These are phyloP conservation scores for Prietella phreatophila DNA, from an alignment of 2,113 vertebrate genomes.

Conservation along the genomic window DNA sequence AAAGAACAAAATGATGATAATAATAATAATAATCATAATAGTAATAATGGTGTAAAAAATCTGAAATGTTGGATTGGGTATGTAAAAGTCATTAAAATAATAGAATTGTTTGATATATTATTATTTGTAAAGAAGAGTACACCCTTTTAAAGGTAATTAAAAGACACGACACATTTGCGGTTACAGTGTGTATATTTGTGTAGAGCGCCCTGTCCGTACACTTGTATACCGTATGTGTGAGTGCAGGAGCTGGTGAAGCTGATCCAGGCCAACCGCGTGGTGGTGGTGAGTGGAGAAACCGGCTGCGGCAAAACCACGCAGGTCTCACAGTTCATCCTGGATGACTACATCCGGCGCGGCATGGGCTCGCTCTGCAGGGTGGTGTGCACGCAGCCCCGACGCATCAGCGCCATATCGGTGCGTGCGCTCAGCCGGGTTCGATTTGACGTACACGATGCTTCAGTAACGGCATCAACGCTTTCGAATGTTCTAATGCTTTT, in stretches of 20 bases:
- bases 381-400: slow-evolving; percentile 91
- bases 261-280: slow-evolving; percentile 80
- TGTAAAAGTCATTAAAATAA: not conserved
- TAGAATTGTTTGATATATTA: too few species aligned
- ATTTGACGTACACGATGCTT: not conserved
- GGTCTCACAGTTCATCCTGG: slow-evolving; percentile 94
- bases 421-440: slow-evolving; percentile 53
- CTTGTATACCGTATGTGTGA: not conserved
- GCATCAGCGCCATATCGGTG: slow-evolving; percentile 97
- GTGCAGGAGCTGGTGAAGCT: slow-evolving; percentile 83
- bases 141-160: not conserved
- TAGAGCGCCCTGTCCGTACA: not conserved
- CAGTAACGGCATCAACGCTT: not conserved
- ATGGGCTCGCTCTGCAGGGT: slow-evolving; percentile 86
- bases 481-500: not conserved
- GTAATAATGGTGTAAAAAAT: too few species aligned
- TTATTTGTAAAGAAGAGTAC: not conserved
- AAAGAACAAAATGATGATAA: too few species aligned
- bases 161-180: not conserved
- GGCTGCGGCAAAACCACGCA: slow-evolving; percentile 98
- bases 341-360: slow-evolving; percentile 83
- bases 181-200: not conserved
- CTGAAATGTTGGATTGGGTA: too few species aligned
- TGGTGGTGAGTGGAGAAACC: slow-evolving; percentile 94
- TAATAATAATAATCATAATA: too few species aligned